phyloP scores from a whole-genome alignment of 2,888 invertebrate species.

The Eucera pruinosa region DNA sequence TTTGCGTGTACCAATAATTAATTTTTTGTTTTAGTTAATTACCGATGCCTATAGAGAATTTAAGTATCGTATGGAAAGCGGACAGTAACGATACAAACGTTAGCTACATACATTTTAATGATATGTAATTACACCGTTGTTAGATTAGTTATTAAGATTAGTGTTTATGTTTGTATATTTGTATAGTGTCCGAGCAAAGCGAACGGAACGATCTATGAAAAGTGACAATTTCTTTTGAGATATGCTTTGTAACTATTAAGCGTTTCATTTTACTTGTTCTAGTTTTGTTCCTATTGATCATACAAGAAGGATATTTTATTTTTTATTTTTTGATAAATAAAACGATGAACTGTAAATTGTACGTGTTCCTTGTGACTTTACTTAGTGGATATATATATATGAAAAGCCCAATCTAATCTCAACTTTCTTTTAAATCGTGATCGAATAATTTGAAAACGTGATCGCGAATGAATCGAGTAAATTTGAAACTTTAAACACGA shows the following conservation, averaged over 20 bases:
- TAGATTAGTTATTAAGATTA: neutral
- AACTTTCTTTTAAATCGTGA: neutral
- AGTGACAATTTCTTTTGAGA: too few species aligned
- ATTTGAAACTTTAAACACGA: too few species aligned
- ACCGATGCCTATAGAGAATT: constrained; percentile 37
- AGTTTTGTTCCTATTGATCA: neutral
- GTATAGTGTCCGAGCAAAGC: too few species aligned
- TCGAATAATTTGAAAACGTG: neutral
- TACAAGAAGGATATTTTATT: neutral
- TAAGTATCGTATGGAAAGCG: constrained; percentile 6
- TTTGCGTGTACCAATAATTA: too few species aligned
- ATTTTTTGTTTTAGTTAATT: constrained; percentile 42
- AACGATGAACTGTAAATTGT: neutral
- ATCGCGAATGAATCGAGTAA: too few species aligned
- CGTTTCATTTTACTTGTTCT: too few species aligned
- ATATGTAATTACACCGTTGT: neutral
- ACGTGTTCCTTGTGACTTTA: neutral
- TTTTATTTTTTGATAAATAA: neutral
- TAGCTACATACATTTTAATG: neutral
- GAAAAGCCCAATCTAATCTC: neutral
- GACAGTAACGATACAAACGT: neutral
- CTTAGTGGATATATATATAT: neutral
- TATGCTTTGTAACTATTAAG: too few species aligned
- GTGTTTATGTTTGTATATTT: too few species aligned
- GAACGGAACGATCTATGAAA: too few species aligned